Evolutionary conservation across 2,888 invertebrate species (phyloP), one percentile per base, ranked within the genome.

Genomic region (Iphiclides podalirius): DNA sequence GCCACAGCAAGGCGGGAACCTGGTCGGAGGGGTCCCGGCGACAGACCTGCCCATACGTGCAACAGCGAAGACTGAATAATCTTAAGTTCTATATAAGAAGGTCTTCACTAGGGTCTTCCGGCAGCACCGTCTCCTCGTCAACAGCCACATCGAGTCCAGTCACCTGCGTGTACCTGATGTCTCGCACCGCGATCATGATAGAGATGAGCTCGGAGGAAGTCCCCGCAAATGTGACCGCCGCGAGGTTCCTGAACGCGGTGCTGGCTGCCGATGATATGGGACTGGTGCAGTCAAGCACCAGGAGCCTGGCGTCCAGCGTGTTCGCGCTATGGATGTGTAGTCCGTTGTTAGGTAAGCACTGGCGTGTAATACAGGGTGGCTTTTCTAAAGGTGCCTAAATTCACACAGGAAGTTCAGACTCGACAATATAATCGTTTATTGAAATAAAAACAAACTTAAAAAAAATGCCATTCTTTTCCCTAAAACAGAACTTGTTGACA

Each of bases 291-390:
- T 88, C 92, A 1, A 93, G 94, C 52, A 92, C 94, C 34, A 92
- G 94, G 63, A 91, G 93, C 60, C 74, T 93, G 50, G 95, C 96
- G n/a, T 92, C 93, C 45, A 94, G 94, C 72, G 92, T 97, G 4
- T 98, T 99, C 72, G 94, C 97, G 0, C 82, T 98, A 56, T 99
- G 98, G 98, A 95, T 98, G 92, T 94, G 95, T 60, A 98, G 98
- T 63, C 94, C 96, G 1, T 90, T 97, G 48, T 81, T 98, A 70
- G 95, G 95, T 95, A 70, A 72, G 72, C 35, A 31, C 1, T n/a
- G n/a, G n/a, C n/a, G n/a, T 4, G 28, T 12, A 26, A n/a, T n/a
- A n/a, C n/a, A n/a, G n/a, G n/a, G n/a, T n/a, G n/a, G n/a, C n/a
- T n/a, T n/a, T n/a, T n/a, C n/a, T n/a, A n/a, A n/a, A n/a, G n/a